A percentile compares a stretch with the other conserved stretches of the same genome.
Conservation (phyloP, 2,113 vertebrate species). For the Neolamprologus fasciatus region DNA sequence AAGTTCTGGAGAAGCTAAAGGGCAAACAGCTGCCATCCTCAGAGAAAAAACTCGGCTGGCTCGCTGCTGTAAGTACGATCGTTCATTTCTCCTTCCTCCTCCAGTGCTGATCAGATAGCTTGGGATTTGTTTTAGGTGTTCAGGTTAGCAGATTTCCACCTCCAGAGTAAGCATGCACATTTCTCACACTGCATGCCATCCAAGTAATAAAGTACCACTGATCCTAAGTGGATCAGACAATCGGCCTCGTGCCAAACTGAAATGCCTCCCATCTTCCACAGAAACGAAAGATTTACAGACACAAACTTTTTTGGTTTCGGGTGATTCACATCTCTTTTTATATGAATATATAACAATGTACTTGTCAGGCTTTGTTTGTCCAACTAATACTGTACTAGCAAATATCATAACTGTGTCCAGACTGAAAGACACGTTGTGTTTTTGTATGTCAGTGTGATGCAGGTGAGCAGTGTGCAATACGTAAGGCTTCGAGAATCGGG, state of each 20-base stretch:
- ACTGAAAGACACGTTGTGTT: neutral
- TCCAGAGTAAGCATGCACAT: neutral
- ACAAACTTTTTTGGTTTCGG: neutral
- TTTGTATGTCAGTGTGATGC: conserved; percentile 63
- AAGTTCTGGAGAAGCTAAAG: conserved; percentile 68
- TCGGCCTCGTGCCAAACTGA: neutral
- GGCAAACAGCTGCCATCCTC: conserved; percentile 53
- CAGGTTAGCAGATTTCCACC: neutral
- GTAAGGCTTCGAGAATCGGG: conserved; percentile 73
- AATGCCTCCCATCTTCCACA: neutral
- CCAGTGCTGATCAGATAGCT: neutral
- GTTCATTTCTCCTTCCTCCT: neutral
- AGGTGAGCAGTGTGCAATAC: conserved; percentile 70
- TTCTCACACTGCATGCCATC: neutral
- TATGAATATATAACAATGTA: neutral
- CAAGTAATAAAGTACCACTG: neutral
- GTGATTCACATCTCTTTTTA: neutral
- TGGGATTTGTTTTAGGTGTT: neutral
- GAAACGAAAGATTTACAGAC: neutral
- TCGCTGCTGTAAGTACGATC: conserved; percentile 52
- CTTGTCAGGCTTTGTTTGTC: neutral
- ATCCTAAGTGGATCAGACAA: neutral
- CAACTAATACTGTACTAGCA: neutral
- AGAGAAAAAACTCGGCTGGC: conserved; percentile 75
- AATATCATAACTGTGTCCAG: rapidly evolving